These are phyloP conservation scores for Triplophysa dalaica DNA, from an alignment of 2,113 vertebrate species.

Conservation along the genomic window DNA sequence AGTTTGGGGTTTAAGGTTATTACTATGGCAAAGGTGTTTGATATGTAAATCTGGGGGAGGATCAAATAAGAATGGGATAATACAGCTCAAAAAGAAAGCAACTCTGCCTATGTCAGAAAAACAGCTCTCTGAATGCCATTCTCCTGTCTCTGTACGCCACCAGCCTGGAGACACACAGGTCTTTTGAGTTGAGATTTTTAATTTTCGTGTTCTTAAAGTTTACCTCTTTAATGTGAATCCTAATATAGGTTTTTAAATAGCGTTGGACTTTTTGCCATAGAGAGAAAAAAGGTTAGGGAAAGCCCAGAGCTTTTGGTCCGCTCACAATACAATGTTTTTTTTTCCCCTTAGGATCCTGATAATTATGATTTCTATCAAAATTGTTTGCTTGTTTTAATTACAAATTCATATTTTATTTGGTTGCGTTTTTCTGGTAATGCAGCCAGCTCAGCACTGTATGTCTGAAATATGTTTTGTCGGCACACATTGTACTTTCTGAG, in stretches of 20 bases:
- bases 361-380: too few species aligned
- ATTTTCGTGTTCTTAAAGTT: background rate
- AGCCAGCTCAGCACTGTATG: background rate
- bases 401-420: background rate
- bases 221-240: background rate
- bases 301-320: background rate
- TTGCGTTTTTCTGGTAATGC: background rate
- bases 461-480: background rate
- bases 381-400: too few species aligned
- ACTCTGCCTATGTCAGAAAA: constrained; percentile 50
- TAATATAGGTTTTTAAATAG: background rate
- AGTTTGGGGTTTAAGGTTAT: constrained; percentile 64
- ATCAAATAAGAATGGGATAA: constrained; percentile 57
- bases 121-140: constrained; percentile 48
- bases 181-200: constrained; percentile 36
- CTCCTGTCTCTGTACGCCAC: constrained; percentile 46
- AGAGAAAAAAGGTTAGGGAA: background rate
- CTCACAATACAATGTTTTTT: too few species aligned
- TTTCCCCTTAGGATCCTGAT: too few species aligned
- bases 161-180: constrained; percentile 40
- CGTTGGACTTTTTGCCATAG: background rate
- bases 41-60: constrained; percentile 58
- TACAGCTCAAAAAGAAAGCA: constrained; percentile 48
- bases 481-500: constrained; percentile 31
- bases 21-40: constrained; percentile 48